Evolutionary conservation across 30 jellyfish, hydroid and myxozoan species (phyloP).

Genomic region (Chrysaora quinquecirrha): DNA sequence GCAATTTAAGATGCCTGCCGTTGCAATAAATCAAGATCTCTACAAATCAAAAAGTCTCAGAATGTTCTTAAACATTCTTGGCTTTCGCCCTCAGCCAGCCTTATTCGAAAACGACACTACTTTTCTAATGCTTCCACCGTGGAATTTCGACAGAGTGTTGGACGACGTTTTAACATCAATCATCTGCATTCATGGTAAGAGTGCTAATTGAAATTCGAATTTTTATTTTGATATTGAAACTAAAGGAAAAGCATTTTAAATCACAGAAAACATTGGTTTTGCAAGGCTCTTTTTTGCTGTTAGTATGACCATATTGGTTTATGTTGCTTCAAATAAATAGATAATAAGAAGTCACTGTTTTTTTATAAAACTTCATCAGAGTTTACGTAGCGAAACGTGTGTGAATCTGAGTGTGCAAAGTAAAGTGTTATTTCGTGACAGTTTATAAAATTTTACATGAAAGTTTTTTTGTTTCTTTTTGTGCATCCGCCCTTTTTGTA

Average conservation of each 20-base stretch:
- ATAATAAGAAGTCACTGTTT: background rate
- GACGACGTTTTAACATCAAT: constrained; percentile 3
- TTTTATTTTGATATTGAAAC: background rate
- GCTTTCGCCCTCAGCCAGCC: constrained; percentile 37
- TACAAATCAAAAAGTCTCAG: background rate
- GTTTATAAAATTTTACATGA: too few species aligned
- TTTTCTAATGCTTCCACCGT: constrained; percentile 37
- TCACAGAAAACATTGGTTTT: background rate
- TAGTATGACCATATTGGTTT: background rate
- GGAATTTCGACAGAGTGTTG: constrained; percentile 43
- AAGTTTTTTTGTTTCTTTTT: too few species aligned
- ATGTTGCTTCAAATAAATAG: background rate
- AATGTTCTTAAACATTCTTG: constrained; percentile 23
- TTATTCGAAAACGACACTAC: constrained; percentile 22
- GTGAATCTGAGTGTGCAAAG: too few species aligned
- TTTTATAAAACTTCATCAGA: too few species aligned
- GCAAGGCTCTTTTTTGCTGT: background rate
- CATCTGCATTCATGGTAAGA: constrained; percentile 23
- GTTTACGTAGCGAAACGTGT: too few species aligned
- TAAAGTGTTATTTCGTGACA: too few species aligned
- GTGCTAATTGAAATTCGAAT: background rate
- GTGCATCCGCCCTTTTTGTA: too few species aligned
- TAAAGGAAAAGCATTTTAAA: too few species aligned
- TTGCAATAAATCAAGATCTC: constrained; percentile 15
- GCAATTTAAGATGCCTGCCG: too few species aligned